Conservation (phyloP, 2,113 vertebrate genomes). For the Zosterops pallidus region DNA sequence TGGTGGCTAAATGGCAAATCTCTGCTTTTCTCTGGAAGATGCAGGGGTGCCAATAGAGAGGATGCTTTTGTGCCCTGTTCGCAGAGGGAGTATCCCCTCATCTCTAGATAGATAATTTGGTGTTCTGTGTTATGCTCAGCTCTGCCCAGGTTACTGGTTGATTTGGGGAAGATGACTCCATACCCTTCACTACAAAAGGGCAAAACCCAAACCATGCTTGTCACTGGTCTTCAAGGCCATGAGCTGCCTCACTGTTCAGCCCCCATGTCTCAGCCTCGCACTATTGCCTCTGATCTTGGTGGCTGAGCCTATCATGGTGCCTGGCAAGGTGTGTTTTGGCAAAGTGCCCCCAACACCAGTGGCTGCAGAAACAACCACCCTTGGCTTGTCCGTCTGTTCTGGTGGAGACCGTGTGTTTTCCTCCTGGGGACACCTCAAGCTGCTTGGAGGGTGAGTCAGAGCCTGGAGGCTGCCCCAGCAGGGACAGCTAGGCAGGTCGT, state of each 20-base stretch:
- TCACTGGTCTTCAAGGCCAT: not conserved
- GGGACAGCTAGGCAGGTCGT: fast-evolving
- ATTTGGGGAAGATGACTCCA: not conserved
- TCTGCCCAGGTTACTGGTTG: not conserved
- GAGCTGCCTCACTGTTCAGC: fast-evolving
- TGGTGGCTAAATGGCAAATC: not conserved
- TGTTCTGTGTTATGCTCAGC: not conserved
- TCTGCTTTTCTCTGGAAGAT: not conserved
- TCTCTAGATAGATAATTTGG: fast-evolving
- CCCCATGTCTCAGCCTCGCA: fast-evolving
- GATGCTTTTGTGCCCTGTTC: not conserved
- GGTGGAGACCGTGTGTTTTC: fast-evolving
- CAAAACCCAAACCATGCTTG: no score
- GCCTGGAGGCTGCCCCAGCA: fast-evolving
- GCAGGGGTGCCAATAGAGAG: no score
- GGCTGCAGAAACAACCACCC: not conserved
- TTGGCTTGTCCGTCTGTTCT: not conserved
- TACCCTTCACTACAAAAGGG: not conserved
- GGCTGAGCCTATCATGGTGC: not conserved
- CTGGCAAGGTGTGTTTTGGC: not conserved
- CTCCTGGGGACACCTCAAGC: fast-evolving
- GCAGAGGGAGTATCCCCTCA: not conserved
- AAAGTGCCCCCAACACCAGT: fast-evolving
- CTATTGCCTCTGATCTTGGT: fast-evolving
- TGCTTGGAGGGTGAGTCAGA: not conserved